Percentiles rank a stretch among this genome's conserved stretches.
Conservation (phyloP, 1,140 invertebrate species). For the Drosophila equinoxialis region DNA sequence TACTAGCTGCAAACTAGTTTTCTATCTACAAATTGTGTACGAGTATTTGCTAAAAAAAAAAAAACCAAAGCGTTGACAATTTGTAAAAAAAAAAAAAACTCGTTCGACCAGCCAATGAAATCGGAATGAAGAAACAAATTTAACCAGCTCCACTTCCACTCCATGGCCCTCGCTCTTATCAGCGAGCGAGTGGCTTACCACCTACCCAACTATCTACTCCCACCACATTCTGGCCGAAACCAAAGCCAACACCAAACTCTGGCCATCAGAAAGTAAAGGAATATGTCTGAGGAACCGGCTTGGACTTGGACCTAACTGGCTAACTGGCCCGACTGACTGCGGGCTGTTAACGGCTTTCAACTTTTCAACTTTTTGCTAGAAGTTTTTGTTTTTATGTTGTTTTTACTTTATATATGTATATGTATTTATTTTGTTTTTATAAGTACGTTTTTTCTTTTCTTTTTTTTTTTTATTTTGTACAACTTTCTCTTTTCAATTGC, state of each 20-base stretch:
- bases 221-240: background rate
- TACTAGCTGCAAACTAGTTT: slow-evolving; percentile 71
- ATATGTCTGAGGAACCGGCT: slow-evolving; percentile 12
- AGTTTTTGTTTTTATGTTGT: slow-evolving; percentile 49
- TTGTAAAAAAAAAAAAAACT: slow-evolving; percentile 67
- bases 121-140: slow-evolving; percentile 25
- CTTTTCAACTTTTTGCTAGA: slow-evolving; percentile 69
- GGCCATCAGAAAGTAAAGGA: slow-evolving; percentile 13
- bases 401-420: background rate
- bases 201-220: background rate
- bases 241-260: background rate
- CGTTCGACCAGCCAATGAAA: slow-evolving; percentile 66
- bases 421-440: background rate
- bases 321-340: background rate
- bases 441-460: slow-evolving; percentile 16
- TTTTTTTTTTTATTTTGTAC: slow-evolving; percentile 41
- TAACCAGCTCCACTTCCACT: slow-evolving; percentile 24
- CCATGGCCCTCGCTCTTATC: slow-evolving; percentile 39
- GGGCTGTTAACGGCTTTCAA: slow-evolving; percentile 59
- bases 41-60: slow-evolving; percentile 59
- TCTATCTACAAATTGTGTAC: slow-evolving; percentile 61
- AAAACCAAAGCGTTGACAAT: slow-evolving; percentile 70
- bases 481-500: slow-evolving; percentile 81
- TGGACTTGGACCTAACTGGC: slow-evolving; percentile 17
- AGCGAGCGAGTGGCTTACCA: slow-evolving; percentile 15